Conservation (phyloP, 2,113 vertebrate species). For the Grammomys surdaster region DNA sequence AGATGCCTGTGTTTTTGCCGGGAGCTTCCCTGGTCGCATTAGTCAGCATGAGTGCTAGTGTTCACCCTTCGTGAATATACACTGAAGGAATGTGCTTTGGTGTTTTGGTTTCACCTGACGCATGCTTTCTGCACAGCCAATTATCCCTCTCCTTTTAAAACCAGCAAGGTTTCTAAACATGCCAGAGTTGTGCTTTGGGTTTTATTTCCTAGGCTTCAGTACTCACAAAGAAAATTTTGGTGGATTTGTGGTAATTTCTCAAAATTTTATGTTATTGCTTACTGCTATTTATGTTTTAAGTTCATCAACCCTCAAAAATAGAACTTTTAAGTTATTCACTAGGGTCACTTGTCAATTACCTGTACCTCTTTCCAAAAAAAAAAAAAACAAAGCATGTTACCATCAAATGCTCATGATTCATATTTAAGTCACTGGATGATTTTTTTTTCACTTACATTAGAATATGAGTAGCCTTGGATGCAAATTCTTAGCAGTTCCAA, state of each 20-base stretch:
- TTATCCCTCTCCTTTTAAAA: constrained; percentile 53
- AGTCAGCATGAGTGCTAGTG: neutral
- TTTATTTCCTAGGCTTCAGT: constrained; percentile 30
- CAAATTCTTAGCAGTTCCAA: constrained; percentile 59
- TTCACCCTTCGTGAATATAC: neutral
- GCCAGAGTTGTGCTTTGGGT: neutral
- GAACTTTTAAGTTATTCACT: constrained; percentile 55
- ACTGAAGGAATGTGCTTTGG: constrained; percentile 57
- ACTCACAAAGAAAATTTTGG: neutral
- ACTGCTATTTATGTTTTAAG: constrained; percentile 36
- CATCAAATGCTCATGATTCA: constrained; percentile 50
- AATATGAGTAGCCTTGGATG: constrained; percentile 4
- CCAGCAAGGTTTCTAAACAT: constrained; percentile 28
- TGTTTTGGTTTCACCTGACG: constrained; percentile 65
- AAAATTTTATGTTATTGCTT: neutral
- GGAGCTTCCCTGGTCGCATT: neutral
- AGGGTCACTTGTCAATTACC: constrained; percentile 43
- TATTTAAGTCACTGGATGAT: neutral
- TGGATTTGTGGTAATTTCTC: constrained; percentile 1
- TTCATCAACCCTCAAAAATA: constrained; percentile 44
- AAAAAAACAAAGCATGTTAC: neutral
- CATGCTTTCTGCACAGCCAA: constrained; percentile 17
- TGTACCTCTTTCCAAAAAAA: neutral
- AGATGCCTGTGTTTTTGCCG: neutral
- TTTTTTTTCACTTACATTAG: constrained; percentile 48